phyloP scores from a whole-genome alignment of 2,113 vertebrate genomes.

The Pomatostomus ruficeps region DNA sequence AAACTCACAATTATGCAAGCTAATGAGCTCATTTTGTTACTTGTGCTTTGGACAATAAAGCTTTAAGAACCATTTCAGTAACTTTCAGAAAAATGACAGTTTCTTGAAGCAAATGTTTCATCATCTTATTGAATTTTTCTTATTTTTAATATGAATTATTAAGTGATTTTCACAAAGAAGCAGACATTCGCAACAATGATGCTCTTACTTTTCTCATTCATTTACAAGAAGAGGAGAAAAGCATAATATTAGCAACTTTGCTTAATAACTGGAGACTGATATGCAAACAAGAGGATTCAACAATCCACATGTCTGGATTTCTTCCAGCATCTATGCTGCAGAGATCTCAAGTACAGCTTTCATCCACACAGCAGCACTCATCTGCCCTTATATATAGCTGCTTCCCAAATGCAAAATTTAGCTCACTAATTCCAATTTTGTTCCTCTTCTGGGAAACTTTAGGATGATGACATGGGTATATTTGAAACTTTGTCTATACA shows the following conservation, averaged over 20 bases:
- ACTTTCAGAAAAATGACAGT: background rate
- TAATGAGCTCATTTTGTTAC: background rate
- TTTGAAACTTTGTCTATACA: background rate
- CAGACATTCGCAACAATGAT: background rate
- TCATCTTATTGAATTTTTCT: background rate
- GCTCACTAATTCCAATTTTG: background rate
- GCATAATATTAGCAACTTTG: background rate
- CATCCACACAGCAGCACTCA: background rate
- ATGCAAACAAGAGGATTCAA: background rate
- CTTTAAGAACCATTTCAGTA: background rate
- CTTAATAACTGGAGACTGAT: background rate
- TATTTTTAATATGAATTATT: background rate
- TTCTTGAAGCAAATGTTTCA: background rate
- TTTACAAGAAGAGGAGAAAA: background rate
- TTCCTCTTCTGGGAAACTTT: background rate
- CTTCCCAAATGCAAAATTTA: background rate
- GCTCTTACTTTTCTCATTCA: background rate
- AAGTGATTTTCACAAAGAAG: background rate
- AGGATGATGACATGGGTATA: background rate
- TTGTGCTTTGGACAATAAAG: conserved; percentile 17
- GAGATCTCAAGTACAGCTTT: background rate
- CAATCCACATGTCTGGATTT: background rate
- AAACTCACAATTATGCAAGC: background rate
- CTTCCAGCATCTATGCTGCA: background rate
- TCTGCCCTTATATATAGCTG: background rate